phyloP scores from a whole-genome alignment of 2,888 invertebrate species.

The Mesorhabditis spiculigera region DNA sequence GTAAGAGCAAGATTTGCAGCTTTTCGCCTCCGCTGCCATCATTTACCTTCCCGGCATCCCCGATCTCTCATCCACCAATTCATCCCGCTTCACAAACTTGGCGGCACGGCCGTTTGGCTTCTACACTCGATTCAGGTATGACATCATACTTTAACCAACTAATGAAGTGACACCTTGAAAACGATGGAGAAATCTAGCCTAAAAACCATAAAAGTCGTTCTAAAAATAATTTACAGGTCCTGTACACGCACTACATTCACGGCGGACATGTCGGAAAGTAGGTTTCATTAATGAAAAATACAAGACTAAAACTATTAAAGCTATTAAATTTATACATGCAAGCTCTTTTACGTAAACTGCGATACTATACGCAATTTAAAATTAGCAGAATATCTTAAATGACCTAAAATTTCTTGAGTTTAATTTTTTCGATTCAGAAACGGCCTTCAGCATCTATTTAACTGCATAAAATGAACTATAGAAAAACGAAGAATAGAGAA shows the following conservation, averaged over 20 bases:
- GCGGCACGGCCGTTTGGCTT: constrained; percentile 2
- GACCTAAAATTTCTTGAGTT: too few relatives aligned
- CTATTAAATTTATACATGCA: too few relatives aligned
- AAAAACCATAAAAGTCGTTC: background rate
- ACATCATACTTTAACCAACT: background rate
- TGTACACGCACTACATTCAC: background rate
- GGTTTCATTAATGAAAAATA: background rate
- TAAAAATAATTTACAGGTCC: background rate
- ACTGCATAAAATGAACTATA: too few relatives aligned
- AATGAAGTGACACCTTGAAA: background rate
- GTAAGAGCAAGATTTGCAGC: background rate
- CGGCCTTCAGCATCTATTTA: too few relatives aligned
- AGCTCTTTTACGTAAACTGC: too few relatives aligned
- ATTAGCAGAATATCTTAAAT: too few relatives aligned
- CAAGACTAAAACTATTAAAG: too few relatives aligned
- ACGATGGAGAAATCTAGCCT: background rate
- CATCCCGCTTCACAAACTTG: constrained; percentile 4
- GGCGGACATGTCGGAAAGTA: background rate
- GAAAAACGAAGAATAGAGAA: too few relatives aligned
- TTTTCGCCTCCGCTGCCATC: background rate
- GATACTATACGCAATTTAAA: too few relatives aligned
- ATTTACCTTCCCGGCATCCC: background rate
- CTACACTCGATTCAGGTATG: constrained; percentile 2
- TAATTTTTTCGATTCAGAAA: too few relatives aligned
- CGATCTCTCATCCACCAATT: background rate